Percentiles rank a stretch among this genome's conserved stretches.
Evolutionary conservation across 2,113 vertebrate genomes (phyloP).

Genomic region (Malurus alboscapulatus): DNA sequence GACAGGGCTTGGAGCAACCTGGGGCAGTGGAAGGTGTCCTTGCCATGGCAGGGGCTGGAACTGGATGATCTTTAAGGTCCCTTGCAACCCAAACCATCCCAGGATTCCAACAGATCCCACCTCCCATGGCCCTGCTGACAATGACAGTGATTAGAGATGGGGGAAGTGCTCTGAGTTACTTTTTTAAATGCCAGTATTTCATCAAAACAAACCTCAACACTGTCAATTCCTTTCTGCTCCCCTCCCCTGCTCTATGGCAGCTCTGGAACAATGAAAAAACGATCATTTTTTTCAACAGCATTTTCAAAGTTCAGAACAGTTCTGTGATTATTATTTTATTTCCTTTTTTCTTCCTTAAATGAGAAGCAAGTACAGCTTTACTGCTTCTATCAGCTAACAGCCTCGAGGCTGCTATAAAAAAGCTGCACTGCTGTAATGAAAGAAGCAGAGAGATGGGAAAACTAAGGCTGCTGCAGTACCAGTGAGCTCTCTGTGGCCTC

Average conservation of each 20-base stretch:
- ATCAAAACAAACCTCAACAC: neutral
- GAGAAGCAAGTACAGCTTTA: neutral
- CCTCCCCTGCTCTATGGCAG: neutral
- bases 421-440: neutral
- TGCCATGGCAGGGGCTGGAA: neutral
- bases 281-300: neutral
- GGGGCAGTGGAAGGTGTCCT: fast-evolving
- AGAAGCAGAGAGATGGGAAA: neutral
- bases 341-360: neutral
- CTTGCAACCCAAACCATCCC: neutral
- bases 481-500: neutral
- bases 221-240: neutral
- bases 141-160: neutral
- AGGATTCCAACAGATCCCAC: neutral
- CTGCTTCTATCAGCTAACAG: neutral
- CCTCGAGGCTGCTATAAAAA: neutral
- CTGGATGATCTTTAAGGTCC: neutral
- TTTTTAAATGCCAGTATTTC: neutral
- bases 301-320: neutral
- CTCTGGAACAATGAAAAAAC: neutral
- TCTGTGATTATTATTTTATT: neutral
- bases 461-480: neutral
- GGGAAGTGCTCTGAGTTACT: neutral
- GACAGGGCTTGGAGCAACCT: fast-evolving
- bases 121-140: neutral